Base-by-base conservation (phyloP, 2,113 vertebrate genomes). In the Serinus canaria region DNA sequence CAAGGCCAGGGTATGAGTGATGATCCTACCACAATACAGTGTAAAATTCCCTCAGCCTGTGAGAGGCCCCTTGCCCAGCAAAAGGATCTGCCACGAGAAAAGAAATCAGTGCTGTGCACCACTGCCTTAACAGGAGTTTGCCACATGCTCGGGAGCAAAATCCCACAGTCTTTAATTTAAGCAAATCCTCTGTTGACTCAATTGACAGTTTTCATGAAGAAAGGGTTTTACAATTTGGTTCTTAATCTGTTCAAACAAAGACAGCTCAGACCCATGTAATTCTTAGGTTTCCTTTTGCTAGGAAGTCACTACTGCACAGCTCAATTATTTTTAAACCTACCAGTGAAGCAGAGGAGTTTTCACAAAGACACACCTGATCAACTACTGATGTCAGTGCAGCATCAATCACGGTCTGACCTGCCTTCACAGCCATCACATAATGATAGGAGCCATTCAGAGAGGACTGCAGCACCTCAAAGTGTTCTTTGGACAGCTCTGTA, bases 391-490 rank as follows among this genome's bases (percentile, higher is more conserved):
- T 98, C 41, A 99, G 97, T 5, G 97, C 96, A 11, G 98, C 99
- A 55, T 98, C 95, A n/a, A 99, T 98, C 46, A 97, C 14, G 0
- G 98, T 98, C 44, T 99, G 98, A 37, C 99, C 99, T 1, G 97
- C 98, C 95, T 97, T 98, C 14, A 98, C 87, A 1, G 98, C 98
- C 96, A 92, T 98, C 87, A 99, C 97, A 1, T 92, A 96, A 89
- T 99, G 98, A 81, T 99, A 98, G 0, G 99, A 99, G 46, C 99
- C 99, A 59, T 99, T 99, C 91, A 98, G 56, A 75, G 99, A 99
- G 5, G 99, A 99, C 9, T 98, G 91, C 75, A 99, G 91, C 53
- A 99, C 96, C 89, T 98, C 97, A 91, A 99, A 99, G 94, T 98
- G 98, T 53, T 98, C 98, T 3, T 33, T 46, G 27, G 98, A 98